Conservation (phyloP, 2,888 invertebrate species). For the Anthophora plumipes region DNA sequence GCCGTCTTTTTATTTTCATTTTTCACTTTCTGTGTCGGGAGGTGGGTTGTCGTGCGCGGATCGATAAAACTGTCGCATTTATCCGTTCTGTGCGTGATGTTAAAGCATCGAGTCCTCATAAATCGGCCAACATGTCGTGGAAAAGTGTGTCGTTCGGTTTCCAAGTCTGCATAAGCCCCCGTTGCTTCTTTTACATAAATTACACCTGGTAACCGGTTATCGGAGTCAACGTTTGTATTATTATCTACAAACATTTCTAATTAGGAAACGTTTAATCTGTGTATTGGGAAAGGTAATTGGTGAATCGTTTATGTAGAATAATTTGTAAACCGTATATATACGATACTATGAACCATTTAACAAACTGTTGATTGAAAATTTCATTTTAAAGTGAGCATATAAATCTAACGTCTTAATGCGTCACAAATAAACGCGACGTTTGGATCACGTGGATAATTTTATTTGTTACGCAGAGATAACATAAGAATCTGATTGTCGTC, state of each 20-base stretch:
- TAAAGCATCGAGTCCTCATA: conserved; percentile 29
- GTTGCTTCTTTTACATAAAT: conserved; percentile 31
- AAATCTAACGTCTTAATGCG: too few relatives aligned
- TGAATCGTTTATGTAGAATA: not conserved
- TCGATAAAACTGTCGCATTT: conserved; percentile 43
- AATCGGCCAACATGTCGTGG: conserved; percentile 32
- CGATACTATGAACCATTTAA: too few relatives aligned
- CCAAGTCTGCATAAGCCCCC: not conserved
- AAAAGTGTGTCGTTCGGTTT: conserved; percentile 56
- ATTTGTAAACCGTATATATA: not conserved
- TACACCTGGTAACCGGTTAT: not conserved
- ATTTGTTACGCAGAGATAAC: too few relatives aligned
- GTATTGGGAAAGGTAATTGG: not conserved
- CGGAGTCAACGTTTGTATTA: not conserved
- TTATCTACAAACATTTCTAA: conserved; percentile 22
- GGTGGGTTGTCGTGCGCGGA: not conserved
- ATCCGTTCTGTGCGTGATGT: conserved; percentile 31
- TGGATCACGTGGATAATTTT: too few relatives aligned
- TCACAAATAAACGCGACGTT: too few relatives aligned
- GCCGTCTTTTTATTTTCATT: not conserved
- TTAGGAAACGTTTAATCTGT: not conserved
- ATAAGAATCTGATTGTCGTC: too few relatives aligned
- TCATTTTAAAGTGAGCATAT: too few relatives aligned
- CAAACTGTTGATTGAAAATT: too few relatives aligned
- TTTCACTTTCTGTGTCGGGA: not conserved